A percentile compares a stretch with the other conserved stretches of the same genome.
These are phyloP conservation scores for Druon quercuslanigerum DNA, from an alignment of 1,140 invertebrate species.

Conservation along the genomic window DNA sequence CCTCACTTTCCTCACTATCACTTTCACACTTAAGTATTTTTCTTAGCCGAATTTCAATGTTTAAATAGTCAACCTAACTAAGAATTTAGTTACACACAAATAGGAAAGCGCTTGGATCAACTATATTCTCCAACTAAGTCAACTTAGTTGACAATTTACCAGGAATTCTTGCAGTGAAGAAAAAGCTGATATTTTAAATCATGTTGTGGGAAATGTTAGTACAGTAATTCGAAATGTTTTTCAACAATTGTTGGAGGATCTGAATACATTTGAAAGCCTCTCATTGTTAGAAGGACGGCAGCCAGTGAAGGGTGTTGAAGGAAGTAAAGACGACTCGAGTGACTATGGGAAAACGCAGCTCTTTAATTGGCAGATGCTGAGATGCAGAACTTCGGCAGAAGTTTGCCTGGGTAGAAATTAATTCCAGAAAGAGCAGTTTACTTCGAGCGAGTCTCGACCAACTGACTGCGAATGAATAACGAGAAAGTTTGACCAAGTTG, in stretches of 20 bases:
- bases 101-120: too few species aligned
- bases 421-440: conserved; percentile 63
- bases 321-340: conserved; percentile 13
- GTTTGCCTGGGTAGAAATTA: conserved; percentile 59
- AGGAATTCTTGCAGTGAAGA: too few species aligned
- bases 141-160: too few species aligned
- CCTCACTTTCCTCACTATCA: too few species aligned
- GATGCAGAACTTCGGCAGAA: conserved; percentile 55
- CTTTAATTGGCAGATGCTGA: conserved; percentile 47
- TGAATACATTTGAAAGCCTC: conserved; percentile 4
- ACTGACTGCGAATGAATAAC: conserved; percentile 29
- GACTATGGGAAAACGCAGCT: conserved; percentile 36
- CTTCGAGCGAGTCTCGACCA: conserved; percentile 36
- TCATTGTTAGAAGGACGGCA: conserved; percentile 9
- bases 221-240: not conserved
- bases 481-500: conserved; percentile 29
- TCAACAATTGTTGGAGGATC: not conserved
- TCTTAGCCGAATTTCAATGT: too few species aligned
- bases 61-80: too few species aligned
- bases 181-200: too few species aligned
- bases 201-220: too few species aligned
- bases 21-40: too few species aligned
- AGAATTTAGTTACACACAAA: too few species aligned
- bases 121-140: too few species aligned
- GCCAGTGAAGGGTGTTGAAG: conserved; percentile 6